phyloP scores from a whole-genome alignment of 2,797 vertebrate species.

The Artibeus jamaicensis region DNA sequence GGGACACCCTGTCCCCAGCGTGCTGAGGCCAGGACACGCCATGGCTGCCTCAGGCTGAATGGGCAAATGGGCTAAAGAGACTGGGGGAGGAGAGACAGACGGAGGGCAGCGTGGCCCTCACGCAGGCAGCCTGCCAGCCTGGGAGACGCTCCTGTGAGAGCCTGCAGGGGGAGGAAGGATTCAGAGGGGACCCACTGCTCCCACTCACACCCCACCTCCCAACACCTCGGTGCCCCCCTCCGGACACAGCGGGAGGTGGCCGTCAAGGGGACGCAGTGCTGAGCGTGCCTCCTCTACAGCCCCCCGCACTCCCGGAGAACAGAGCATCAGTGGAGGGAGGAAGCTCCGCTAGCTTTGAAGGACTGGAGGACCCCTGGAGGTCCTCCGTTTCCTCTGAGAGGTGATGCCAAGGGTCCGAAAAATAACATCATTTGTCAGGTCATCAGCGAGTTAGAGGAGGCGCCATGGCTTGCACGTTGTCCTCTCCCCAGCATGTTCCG shows the following conservation, averaged over 20 bases:
- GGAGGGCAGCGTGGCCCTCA: rapidly evolving
- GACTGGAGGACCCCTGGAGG: neutral
- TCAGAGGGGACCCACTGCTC: rapidly evolving
- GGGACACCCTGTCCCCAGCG: rapidly evolving
- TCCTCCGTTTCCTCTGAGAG: rapidly evolving
- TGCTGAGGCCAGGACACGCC: rapidly evolving
- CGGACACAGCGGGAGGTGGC: rapidly evolving
- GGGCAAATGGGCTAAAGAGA: neutral
- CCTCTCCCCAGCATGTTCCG: neutral
- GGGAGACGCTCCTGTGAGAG: rapidly evolving
- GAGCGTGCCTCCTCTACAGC: rapidly evolving
- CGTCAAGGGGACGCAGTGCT: rapidly evolving
- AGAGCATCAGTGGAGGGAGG: neutral
- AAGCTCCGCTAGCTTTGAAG: neutral
- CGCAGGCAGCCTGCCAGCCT: rapidly evolving
- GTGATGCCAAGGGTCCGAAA: neutral
- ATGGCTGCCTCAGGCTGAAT: rapidly evolving
- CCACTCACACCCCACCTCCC: rapidly evolving
- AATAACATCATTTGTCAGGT: rapidly evolving
- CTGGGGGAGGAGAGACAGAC: rapidly evolving
- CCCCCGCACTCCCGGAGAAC: rapidly evolving
- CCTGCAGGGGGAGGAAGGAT: neutral
- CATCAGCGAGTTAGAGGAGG: rapidly evolving
- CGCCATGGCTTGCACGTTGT: rapidly evolving
- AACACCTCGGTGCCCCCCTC: rapidly evolving